These are phyloP conservation scores for Tonatia bakeri DNA, from an alignment of 2,113 vertebrate genomes.

Conservation along the genomic window DNA sequence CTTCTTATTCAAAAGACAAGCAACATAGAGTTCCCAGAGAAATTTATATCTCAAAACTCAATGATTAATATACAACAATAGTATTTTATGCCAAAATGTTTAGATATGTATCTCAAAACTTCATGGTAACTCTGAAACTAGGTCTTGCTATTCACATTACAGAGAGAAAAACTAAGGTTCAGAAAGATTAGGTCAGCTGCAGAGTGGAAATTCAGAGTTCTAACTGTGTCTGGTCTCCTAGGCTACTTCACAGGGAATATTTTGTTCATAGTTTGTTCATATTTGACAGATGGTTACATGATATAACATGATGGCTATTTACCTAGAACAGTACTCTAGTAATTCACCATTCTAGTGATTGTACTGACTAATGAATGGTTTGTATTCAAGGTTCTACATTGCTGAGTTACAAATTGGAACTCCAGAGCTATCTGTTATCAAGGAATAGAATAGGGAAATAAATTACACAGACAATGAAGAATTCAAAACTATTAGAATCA, in stretches of 20 bases:
- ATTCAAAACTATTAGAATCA: background rate
- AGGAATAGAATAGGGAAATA: background rate
- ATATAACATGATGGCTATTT: background rate
- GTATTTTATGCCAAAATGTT: background rate
- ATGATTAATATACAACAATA: background rate
- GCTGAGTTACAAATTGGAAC: background rate
- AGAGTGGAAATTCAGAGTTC: background rate
- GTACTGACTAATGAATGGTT: background rate
- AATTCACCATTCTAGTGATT: background rate
- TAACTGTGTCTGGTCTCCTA: background rate
- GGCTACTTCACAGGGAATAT: background rate
- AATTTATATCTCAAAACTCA: background rate
- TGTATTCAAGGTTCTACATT: background rate
- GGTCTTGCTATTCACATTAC: background rate
- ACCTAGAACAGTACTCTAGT: background rate
- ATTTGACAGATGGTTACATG: background rate
- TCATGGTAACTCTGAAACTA: background rate
- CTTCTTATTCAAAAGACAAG: background rate
- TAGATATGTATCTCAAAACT: background rate
- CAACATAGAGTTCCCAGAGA: background rate
- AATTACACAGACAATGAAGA: background rate
- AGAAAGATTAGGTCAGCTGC: background rate
- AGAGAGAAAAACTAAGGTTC: background rate
- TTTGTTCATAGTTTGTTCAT: background rate
- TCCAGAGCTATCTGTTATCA: background rate